A percentile compares a stretch with the other conserved stretches of the same genome.
phyloP scores from a whole-genome alignment of 2,797 vertebrate species.

The Masticophis lateralis region DNA sequence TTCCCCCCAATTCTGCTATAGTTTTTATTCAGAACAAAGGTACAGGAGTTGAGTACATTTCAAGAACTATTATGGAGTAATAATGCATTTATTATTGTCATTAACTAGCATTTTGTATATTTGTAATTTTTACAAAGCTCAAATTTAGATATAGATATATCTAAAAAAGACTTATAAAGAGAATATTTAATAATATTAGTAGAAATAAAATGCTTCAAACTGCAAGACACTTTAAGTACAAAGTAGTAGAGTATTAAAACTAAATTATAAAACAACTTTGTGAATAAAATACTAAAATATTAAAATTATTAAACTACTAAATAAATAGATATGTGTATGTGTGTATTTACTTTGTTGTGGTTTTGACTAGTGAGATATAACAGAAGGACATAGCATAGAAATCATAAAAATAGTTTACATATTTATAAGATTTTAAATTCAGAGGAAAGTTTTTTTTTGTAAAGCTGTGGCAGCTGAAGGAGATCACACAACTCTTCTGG shows the following conservation, averaged over 20 bases:
- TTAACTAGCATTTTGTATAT: neutral
- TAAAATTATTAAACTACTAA: neutral
- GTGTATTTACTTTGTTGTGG: neutral
- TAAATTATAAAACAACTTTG: neutral
- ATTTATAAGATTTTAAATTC: neutral
- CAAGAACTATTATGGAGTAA: neutral
- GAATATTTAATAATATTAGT: neutral
- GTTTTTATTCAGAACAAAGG: neutral
- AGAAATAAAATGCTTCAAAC: neutral
- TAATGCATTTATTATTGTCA: neutral
- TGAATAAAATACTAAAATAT: neutral
- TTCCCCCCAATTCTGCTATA: accelerated
- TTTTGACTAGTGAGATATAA: neutral
- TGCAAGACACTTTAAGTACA: neutral
- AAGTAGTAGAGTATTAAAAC: neutral
- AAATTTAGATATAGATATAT: neutral
- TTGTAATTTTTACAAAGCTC: neutral
- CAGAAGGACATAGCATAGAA: neutral
- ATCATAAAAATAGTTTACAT: neutral
- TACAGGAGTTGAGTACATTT: neutral
- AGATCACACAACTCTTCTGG: neutral
- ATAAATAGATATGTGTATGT: neutral
- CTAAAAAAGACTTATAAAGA: neutral
- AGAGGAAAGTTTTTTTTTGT: neutral
- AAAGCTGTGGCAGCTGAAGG: neutral